Conservation (phyloP, 1,140 invertebrate species). For the Cepaea nemoralis region DNA sequence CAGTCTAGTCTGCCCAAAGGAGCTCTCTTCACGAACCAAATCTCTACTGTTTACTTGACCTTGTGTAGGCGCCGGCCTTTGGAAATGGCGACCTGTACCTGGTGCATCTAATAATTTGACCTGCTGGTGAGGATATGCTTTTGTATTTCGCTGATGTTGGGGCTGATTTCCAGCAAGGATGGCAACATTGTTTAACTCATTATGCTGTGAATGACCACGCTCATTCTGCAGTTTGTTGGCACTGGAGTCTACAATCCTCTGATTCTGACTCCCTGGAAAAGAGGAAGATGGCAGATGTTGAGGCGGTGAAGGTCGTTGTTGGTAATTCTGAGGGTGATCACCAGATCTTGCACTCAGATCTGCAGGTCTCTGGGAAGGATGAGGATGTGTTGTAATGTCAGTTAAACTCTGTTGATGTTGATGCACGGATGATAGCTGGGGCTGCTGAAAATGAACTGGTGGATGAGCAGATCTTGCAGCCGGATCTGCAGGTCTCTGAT, state of each 20-base stretch:
- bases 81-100: background rate
- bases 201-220: conserved; percentile 24
- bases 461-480: background rate
- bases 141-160: background rate
- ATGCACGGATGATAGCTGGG: background rate
- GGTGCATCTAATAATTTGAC: conserved; percentile 33
- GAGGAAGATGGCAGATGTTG: conserved; percentile 8
- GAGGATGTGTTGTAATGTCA: background rate
- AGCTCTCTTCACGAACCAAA: background rate
- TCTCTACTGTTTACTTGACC: background rate
- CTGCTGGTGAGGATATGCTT: background rate
- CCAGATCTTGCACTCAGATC: background rate
- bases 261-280: conserved; percentile 20
- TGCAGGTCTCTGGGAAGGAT: conserved; percentile 16
- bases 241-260: background rate
- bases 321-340: conserved; percentile 14
- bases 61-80: background rate
- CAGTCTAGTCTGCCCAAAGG: background rate
- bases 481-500: background rate
- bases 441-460: background rate
- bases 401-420: background rate
- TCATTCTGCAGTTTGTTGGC: conserved; percentile 9
- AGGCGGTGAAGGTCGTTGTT: conserved; percentile 29
- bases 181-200: background rate
- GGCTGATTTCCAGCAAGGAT: background rate